Evolutionary conservation across 2,888 invertebrate genomes (phyloP), one percentile per base, ranked within the genome.

Genomic region (Cantharis rustica): DNA sequence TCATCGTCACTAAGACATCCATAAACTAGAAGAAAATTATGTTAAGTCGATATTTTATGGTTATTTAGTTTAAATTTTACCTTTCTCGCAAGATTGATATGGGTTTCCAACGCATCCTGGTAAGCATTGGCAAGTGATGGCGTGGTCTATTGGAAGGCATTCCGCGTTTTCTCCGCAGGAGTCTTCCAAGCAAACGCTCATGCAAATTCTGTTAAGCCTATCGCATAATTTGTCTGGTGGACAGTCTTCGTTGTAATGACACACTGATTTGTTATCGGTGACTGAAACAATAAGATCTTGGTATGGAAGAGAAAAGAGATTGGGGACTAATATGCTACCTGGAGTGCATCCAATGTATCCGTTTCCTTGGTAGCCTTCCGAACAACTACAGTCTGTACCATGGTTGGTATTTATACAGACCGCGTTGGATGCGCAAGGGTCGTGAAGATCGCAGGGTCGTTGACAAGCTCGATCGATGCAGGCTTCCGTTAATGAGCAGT

Each of bases 201-300:
- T 94, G 86, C 96, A 97, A 69, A 94, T 91, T 85, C 96, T 90
- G 85, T 96, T 96, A 70, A 96, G 89, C 82, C 96, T 91, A 87
- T 96, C 96, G 86, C 96, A 97, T 17, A 95, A 89, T 83, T 95
- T 93, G 84, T 94, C 92, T n/a, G 95, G 94, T 73, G 96, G 95
- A 86, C 96, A 97, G 85, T 96, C 96, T 89, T 95, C 96, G 85
- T 96, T 96, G 88, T 95, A 96, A 86, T 96, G 96, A 86, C 96
- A 96, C 71, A 96, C 91, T 81, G 92, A 90, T 82, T 89, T 89
- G 79, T 89, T 83, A 72, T 85, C 83, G 11, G 72, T 31, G n/a
- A 84, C 86, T 85, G 74, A n/a, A 81, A 76, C 82, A 82, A 15
- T 9, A 66, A 47, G 15, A 31, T 69, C 71, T 64, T 68, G 62